phyloP scores from a whole-genome alignment of 2,888 invertebrate genomes.

The Brenthis ino region DNA sequence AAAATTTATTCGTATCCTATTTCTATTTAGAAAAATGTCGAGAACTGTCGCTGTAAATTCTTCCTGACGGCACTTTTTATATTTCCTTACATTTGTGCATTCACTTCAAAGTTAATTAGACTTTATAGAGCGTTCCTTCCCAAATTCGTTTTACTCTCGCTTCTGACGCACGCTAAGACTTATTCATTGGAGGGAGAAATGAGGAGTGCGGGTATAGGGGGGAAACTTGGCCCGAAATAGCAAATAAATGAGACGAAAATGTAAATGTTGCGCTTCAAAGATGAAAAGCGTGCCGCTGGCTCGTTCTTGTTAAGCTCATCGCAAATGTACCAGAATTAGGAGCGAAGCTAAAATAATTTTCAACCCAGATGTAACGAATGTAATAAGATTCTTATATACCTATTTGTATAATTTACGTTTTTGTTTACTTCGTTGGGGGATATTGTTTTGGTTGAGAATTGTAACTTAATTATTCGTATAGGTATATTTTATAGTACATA shows the following conservation, averaged over 20 bases:
- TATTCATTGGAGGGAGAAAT: slow-evolving; percentile 74
- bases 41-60: slow-evolving; percentile 56
- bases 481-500: too few species aligned
- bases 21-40: slow-evolving; percentile 26
- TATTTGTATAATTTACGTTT: slow-evolving; percentile 14
- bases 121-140: slow-evolving; percentile 82
- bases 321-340: slow-evolving; percentile 82
- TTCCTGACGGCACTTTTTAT: slow-evolving; percentile 65
- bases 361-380: slow-evolving; percentile 69
- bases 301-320: slow-evolving; percentile 79
- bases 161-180: slow-evolving; percentile 76
- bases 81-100: slow-evolving; percentile 78
- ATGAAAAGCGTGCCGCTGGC: slow-evolving; percentile 79
- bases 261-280: slow-evolving; percentile 82
- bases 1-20: slow-evolving; percentile 12
- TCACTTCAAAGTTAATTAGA: slow-evolving; percentile 82
- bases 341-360: slow-evolving; percentile 76
- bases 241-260: slow-evolving; percentile 83
- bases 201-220: slow-evolving; percentile 51
- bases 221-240: slow-evolving; percentile 76
- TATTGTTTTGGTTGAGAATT: not conserved
- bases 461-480: too few species aligned
- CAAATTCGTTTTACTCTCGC: slow-evolving; percentile 77
- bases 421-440: not conserved
- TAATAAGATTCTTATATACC: slow-evolving; percentile 31